Evolutionary conservation across 2,113 vertebrate genomes (phyloP).

Genomic region (Lampris incognitus): DNA sequence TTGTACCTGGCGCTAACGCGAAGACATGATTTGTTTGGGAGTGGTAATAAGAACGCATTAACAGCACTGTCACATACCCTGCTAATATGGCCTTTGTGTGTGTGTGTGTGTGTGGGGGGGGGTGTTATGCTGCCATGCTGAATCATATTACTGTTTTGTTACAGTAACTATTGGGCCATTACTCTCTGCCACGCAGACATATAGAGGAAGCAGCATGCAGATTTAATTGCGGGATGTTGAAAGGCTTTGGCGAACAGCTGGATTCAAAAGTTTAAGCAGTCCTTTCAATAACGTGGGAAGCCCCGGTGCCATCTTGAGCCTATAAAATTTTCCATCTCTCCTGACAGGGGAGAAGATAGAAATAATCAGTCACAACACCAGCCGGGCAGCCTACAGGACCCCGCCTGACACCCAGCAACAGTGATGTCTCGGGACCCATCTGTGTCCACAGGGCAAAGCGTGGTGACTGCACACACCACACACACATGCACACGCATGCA

Average conservation of each 20-base stretch:
- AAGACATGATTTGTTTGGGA: slow-evolving; percentile 48
- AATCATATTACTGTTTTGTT: slow-evolving; percentile 78
- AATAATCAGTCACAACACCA: slow-evolving; percentile 79
- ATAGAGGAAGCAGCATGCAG: slow-evolving; percentile 48
- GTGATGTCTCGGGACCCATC: slow-evolving; percentile 73
- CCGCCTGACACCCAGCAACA: slow-evolving; percentile 66
- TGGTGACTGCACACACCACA: background rate
- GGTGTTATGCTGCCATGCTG: slow-evolving; percentile 66
- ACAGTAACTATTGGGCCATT: slow-evolving; percentile 82
- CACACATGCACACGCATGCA: too few relatives aligned
- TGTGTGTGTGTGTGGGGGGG: slow-evolving; percentile 36
- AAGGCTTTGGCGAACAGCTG: slow-evolving; percentile 72
- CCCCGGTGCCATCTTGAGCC: slow-evolving; percentile 66
- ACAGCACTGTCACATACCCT: slow-evolving; percentile 49
- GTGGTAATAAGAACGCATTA: slow-evolving; percentile 74
- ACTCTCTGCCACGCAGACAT: slow-evolving; percentile 76
- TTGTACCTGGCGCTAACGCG: slow-evolving; percentile 16
- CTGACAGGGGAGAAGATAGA: slow-evolving; percentile 79
- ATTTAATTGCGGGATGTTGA: slow-evolving; percentile 78
- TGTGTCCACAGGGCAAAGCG: slow-evolving; percentile 66
- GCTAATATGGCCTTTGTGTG: slow-evolving; percentile 38
- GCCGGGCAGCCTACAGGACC: slow-evolving; percentile 73
- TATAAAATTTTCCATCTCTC: slow-evolving; percentile 74
- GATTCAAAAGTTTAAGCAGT: slow-evolving; percentile 72
- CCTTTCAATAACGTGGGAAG: slow-evolving; percentile 75